phyloP scores from a whole-genome alignment of 2,797 vertebrate species.

The Chanos chanos region DNA sequence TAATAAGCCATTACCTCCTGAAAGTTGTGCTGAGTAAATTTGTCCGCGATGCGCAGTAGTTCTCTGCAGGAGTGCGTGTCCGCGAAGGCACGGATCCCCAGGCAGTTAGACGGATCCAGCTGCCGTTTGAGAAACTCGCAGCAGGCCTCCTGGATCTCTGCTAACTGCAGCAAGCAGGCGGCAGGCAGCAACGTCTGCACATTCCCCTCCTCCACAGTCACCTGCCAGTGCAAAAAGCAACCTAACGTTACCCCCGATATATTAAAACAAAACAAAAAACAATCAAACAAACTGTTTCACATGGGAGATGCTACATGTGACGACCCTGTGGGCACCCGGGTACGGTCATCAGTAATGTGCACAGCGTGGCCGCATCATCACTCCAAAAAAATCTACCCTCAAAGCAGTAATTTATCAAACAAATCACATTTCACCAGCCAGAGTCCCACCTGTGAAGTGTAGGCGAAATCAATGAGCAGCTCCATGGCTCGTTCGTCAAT shows the following conservation, averaged over 20 bases:
- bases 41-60: conserved; percentile 94
- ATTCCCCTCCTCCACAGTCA: conserved; percentile 97
- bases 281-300: no score
- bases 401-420: not conserved
- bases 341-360: no score
- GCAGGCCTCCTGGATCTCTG: conserved; percentile 98
- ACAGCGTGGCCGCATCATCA: not conserved
- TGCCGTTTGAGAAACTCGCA: conserved; percentile 98
- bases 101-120: conserved; percentile 95
- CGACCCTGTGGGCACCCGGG: no score
- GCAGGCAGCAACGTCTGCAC: conserved; percentile 97
- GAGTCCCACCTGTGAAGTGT: conserved; percentile 89
- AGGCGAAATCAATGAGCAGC: conserved; percentile 97
- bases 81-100: conserved; percentile 96
- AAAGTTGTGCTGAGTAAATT: conserved; percentile 99
- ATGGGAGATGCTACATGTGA: no score
- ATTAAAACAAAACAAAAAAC: no score
- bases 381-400: not conserved
- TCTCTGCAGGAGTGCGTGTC: conserved; percentile 98
- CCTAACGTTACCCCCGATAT: not conserved
- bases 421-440: no score
- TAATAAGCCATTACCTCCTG: conserved; percentile 96
- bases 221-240: conserved; percentile 59
- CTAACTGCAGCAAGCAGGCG: conserved; percentile 94
- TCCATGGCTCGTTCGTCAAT: conserved; percentile 98